These are phyloP conservation scores for Hydroisotoma schaefferi DNA, from an alignment of 2,888 invertebrate species.

Conservation along the genomic window DNA sequence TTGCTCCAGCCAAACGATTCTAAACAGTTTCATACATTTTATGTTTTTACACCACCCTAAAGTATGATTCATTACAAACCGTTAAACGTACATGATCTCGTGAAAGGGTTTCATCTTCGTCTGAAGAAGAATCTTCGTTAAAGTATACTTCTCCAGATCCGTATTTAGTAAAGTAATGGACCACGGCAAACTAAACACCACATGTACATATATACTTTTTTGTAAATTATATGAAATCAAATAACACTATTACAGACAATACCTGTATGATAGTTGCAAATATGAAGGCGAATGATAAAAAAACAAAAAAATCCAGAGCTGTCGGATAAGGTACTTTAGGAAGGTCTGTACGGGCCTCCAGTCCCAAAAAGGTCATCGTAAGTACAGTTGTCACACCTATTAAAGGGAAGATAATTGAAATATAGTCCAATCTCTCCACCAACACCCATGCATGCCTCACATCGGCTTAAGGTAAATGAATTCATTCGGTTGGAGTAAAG, in stretches of 20 bases:
- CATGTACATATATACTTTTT: slow-evolving; percentile 2
- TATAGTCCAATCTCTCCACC: not conserved
- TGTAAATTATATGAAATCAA: not conserved
- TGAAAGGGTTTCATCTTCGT: slow-evolving; percentile 50
- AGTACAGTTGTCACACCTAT: slow-evolving; percentile 76
- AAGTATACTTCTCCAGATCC: slow-evolving; percentile 76
- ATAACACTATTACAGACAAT: slow-evolving; percentile 10
- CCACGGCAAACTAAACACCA: slow-evolving; percentile 66
- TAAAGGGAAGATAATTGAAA: not conserved
- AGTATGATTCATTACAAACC: too few relatives aligned
- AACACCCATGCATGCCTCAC: not conserved
- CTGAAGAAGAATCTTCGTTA: slow-evolving; percentile 62
- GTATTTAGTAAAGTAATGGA: slow-evolving; percentile 80
- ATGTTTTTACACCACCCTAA: too few relatives aligned
- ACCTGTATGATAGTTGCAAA: slow-evolving; percentile 75
- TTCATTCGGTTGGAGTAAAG: too few relatives aligned
- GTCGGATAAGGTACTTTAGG: slow-evolving; percentile 83
- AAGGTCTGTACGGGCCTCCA: slow-evolving; percentile 74
- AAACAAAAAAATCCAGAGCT: slow-evolving; percentile 79
- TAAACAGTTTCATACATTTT: not conserved
- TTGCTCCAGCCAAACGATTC: not conserved
- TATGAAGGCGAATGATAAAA: slow-evolving; percentile 73
- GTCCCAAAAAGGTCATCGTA: slow-evolving; percentile 77
- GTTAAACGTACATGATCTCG: not conserved
- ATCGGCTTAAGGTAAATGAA: too few relatives aligned